Evolutionary conservation across 2,113 vertebrate genomes (phyloP), one percentile per base, ranked within the genome.

Genomic region (Oenanthe oenanthe): DNA sequence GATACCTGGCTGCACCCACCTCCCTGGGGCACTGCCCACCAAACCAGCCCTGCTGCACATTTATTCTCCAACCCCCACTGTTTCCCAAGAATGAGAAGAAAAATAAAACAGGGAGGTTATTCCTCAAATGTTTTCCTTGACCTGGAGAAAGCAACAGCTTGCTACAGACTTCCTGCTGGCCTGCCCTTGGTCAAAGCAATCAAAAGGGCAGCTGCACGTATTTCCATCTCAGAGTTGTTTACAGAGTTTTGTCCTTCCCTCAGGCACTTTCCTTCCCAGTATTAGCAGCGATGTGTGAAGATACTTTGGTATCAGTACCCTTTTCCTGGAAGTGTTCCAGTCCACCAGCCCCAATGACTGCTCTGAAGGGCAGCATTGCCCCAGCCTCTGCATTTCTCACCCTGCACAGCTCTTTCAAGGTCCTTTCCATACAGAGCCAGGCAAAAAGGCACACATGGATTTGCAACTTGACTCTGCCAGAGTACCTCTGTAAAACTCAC

Each of bases 141-240:
- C 72, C 72, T 42, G 45, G 63, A 62, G 79, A 85, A 68, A 87
- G 40, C 51, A 92, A 81, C 34, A 84, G 67, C 66, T 57, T 88
- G 85, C 79, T 77, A 18, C 24, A 82, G 72, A 61, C 56, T 66
- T 88, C 92, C 80, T 32, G 80, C 79, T 76, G 83, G 57, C 65
- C 56, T 58, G 66, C 54, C 63, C 77, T 62, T 0, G 11, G 67
- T 76, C 62, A 94, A 76, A 85, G 79, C 77, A 87, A 83, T 51
- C 0, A 0, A 66, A 68, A 77, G 74, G 54, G 66, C 70, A 89
- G 87, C 77, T 32, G 67, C 60, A 60, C 1, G 1, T 53, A 60
- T 91, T 96, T 97, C 92, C 80, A 92, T 80, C 94, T 74, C 84
- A 50, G 75, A 58, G 78, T 9, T 95, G 93, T 97, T 96, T 96